phyloP scores from a whole-genome alignment of 2,888 invertebrate species.

The Blastobasis lacticolella region DNA sequence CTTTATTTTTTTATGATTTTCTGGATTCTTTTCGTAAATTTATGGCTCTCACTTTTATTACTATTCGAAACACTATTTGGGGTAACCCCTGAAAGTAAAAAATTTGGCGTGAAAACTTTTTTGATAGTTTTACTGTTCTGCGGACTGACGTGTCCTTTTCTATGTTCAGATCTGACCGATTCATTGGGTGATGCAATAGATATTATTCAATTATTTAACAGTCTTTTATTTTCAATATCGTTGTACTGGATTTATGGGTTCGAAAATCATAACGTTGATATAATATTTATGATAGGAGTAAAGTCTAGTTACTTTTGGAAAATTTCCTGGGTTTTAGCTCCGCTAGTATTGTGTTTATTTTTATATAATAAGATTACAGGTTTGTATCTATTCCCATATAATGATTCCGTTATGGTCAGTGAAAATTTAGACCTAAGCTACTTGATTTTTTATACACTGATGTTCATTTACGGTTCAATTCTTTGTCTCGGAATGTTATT shows the following conservation, averaged over 20 bases:
- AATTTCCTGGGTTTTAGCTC: constrained; percentile 45
- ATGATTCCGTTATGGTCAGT: constrained; percentile 21
- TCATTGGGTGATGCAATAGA: constrained; percentile 38
- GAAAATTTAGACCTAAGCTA: constrained; percentile 20
- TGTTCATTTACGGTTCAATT: constrained; percentile 26
- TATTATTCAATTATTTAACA: constrained; percentile 43
- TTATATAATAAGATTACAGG: constrained; percentile 26
- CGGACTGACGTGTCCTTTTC: constrained; percentile 41
- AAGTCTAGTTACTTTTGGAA: constrained; percentile 57
- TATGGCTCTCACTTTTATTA: constrained; percentile 46
- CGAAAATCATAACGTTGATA: constrained; percentile 51
- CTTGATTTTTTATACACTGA: constrained; percentile 19
- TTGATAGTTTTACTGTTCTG: constrained; percentile 27
- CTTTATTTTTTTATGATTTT: constrained; percentile 48
- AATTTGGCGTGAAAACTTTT: constrained; percentile 10
- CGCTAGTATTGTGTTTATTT: constrained; percentile 30
- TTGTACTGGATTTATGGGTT: constrained; percentile 60
- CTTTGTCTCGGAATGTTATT: constrained; percentile 34
- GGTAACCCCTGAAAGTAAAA: background rate
- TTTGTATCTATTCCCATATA: constrained; percentile 19
- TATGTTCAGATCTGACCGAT: constrained; percentile 48
- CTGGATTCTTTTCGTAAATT: constrained; percentile 38
- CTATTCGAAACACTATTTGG: constrained; percentile 29
- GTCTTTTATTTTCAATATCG: constrained; percentile 43
- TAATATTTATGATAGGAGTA: constrained; percentile 63